phyloP scores from a whole-genome alignment of 2,888 invertebrate genomes.

The Dicyrtoma fusca region DNA sequence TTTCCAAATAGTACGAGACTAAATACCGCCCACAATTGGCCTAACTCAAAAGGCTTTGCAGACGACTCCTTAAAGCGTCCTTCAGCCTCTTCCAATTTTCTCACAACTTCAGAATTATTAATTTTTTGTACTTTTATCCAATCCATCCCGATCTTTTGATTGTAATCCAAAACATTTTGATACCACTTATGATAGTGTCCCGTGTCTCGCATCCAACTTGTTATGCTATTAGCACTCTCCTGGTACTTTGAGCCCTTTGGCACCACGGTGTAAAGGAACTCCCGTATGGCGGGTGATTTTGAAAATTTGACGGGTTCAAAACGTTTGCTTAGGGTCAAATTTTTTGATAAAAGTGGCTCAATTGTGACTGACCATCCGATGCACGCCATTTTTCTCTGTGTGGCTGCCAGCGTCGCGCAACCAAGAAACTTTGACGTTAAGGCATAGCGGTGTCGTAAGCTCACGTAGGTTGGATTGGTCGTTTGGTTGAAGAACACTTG shows the following conservation, averaged over 20 bases:
- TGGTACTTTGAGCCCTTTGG: slow-evolving; percentile 20
- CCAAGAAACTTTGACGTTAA: neutral
- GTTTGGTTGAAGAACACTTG: slow-evolving; percentile 16
- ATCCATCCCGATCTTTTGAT: neutral
- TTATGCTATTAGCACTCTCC: neutral
- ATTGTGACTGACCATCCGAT: slow-evolving; percentile 13
- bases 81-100: neutral
- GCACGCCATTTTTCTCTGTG: neutral
- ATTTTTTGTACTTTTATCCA: slow-evolving; percentile 10
- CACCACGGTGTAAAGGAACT: neutral
- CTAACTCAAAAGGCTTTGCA: neutral
- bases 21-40: neutral
- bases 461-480: neutral
- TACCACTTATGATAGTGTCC: slow-evolving; percentile 13
- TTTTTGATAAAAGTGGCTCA: neutral
- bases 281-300: neutral
- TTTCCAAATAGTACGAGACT: neutral
- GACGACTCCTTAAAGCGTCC: neutral
- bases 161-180: neutral
- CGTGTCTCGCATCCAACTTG: neutral
- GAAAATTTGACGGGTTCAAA: neutral
- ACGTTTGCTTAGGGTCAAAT: slow-evolving; percentile 6
- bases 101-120: neutral
- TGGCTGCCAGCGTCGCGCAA: neutral
- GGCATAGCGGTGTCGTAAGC: neutral